Evolutionary conservation across 1,140 invertebrate species (phyloP).

Genomic region (Latrodectus geometricus): DNA sequence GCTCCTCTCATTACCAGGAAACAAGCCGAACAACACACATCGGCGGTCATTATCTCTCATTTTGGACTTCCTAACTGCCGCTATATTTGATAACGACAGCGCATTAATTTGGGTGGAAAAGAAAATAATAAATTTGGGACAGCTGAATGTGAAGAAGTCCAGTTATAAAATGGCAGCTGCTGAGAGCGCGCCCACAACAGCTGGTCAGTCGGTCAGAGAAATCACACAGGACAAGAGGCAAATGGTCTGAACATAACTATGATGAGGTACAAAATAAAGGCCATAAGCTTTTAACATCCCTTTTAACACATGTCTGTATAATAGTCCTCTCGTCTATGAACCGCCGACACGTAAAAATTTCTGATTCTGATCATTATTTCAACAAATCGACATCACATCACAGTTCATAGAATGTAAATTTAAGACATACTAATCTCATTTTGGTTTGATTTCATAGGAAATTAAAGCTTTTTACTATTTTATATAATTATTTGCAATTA

Average conservation of each 20-base stretch:
- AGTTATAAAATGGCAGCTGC: conserved; percentile 31
- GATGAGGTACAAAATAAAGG: too few species aligned
- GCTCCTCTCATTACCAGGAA: conserved; percentile 38
- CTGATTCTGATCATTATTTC: too few species aligned
- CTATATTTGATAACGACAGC: conserved; percentile 29
- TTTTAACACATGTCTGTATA: not conserved
- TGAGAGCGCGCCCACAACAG: not conserved
- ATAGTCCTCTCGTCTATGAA: not conserved
- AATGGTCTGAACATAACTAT: not conserved
- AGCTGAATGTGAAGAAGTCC: conserved; percentile 29
- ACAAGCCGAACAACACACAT: conserved; percentile 20
- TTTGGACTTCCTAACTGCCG: conserved; percentile 27
- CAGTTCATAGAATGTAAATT: too few species aligned
- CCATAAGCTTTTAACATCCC: too few species aligned
- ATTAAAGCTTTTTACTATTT: too few species aligned
- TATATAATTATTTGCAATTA: too few species aligned
- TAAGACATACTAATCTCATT: too few species aligned
- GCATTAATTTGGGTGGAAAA: conserved; percentile 36
- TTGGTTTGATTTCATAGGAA: too few species aligned
- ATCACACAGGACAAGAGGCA: not conserved
- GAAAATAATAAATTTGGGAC: not conserved
- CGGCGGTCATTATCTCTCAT: conserved; percentile 34
- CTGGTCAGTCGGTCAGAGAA: conserved; percentile 37
- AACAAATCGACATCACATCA: too few species aligned
- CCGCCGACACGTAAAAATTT: too few species aligned